phyloP scores from a whole-genome alignment of 2,113 vertebrate genomes.

The Mola mola region DNA sequence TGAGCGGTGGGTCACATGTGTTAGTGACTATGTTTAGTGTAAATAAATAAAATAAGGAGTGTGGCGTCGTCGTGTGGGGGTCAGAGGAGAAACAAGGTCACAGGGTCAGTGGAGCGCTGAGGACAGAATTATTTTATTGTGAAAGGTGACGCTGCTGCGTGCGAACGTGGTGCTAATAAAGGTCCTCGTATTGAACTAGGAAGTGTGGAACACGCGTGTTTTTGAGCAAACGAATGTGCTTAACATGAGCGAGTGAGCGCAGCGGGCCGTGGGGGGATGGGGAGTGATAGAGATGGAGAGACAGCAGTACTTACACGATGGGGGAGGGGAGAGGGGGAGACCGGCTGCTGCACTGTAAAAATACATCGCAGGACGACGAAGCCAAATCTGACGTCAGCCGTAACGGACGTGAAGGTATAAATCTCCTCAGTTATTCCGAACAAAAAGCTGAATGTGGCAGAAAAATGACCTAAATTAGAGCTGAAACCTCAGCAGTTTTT shows the following conservation, averaged over 20 bases:
- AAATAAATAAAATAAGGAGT: background rate
- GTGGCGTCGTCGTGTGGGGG: too few relatives aligned
- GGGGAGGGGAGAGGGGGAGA: constrained; percentile 41
- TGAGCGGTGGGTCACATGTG: too few relatives aligned
- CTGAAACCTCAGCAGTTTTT: too few relatives aligned
- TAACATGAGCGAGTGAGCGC: constrained; percentile 18
- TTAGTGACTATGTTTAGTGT: too few relatives aligned
- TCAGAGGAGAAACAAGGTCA: constrained; percentile 16
- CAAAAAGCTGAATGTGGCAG: too few relatives aligned
- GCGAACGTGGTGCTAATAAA: background rate
- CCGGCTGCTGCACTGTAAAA: constrained; percentile 15
- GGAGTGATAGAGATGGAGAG: constrained; percentile 13
- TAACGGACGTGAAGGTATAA: too few relatives aligned
- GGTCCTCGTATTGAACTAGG: background rate
- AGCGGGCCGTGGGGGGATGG: constrained; percentile 21
- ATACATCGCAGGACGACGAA: background rate
- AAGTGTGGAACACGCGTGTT: constrained; percentile 6
- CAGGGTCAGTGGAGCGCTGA: background rate
- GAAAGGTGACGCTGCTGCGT: too few relatives aligned
- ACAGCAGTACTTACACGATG: constrained; percentile 15
- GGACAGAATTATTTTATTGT: background rate
- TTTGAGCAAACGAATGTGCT: constrained; percentile 23
- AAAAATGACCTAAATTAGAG: too few relatives aligned
- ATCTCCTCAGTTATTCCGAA: too few relatives aligned
- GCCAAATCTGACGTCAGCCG: background rate